Evolutionary conservation across 2,888 invertebrate genomes (phyloP), one percentile per base, ranked within the genome.

Genomic region (Xestia ashworthii): DNA sequence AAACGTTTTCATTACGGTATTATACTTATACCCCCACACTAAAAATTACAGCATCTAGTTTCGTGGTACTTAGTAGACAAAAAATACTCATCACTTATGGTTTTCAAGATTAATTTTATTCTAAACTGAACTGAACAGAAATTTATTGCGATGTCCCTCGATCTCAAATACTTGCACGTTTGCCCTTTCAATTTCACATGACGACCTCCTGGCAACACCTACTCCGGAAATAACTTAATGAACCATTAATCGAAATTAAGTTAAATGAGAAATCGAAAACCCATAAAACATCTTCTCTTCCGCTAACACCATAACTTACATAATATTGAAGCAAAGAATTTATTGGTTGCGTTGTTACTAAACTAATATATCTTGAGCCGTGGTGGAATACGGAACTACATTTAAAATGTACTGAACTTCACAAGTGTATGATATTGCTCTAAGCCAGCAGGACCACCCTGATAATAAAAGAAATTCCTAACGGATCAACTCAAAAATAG

Each of bases 261-360:
- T 55, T 62, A 55, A 32, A 64, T 76, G 38, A 68, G 55, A 55
- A 53, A 76, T 82, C 25, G 19, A 38, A 62, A 69, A 64, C 69
- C 50, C 44, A 53, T 70, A 65, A 44, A 82, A 70, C 64, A 76
- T 58, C n/a, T 60, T 58, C 66, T 62, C 60, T 70, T 82, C 60
- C 71, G 71, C 53, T 32, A 58, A 19, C 73, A 82, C 67, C 64
- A 65, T 38, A 44, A 55, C 50, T 82, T 84, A 82, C 58, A 60
- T 84, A 85, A 84, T 32, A 38, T 14, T 38, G 25, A 48, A 62
- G 44, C 25, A 66, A 78, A 64, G 25, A 68, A 71, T 88, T 62
- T 84, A 80, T 78, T 68, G 75, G 58, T 50, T 41, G 46, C 66
- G 48, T 73, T 81, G 65, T n/a, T n/a, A 65, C 41, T 4, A 12